A percentile compares a stretch with the other conserved stretches of the same genome.
These are phyloP conservation scores for Meghimatium bilineatum DNA, from an alignment of 2,888 invertebrate species.

Conservation along the genomic window DNA sequence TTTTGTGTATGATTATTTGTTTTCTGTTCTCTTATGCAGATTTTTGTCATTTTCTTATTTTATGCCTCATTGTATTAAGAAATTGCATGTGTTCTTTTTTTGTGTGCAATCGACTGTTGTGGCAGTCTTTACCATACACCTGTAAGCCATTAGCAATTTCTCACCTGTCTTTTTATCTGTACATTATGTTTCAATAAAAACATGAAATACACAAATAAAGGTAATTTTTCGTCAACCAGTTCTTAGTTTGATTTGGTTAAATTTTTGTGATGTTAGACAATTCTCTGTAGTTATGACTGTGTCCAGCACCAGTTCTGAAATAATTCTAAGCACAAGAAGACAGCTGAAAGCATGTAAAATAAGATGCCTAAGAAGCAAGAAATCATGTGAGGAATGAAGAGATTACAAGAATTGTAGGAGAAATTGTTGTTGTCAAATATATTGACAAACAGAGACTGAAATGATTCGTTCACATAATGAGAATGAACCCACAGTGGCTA, in stretches of 20 bases:
- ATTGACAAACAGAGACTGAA: no score
- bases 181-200: constrained; percentile 32
- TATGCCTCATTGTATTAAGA: constrained; percentile 15
- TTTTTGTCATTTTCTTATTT: constrained; percentile 12
- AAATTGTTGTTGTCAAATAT: no score
- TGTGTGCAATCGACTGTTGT: constrained; percentile 32
- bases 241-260: neutral
- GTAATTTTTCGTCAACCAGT: neutral
- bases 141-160: constrained; percentile 30
- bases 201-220: constrained; percentile 16
- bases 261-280: neutral
- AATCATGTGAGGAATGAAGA: no score
- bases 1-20: neutral
- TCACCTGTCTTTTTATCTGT: constrained; percentile 31
- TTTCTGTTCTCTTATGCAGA: neutral
- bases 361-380: no score
- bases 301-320: no score
- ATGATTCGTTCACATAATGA: no score
- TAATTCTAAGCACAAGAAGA: no score
- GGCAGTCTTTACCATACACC: constrained; percentile 26
- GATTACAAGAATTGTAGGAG: no score
- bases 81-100: neutral
- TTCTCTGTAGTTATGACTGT: neutral
- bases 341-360: no score
- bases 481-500: no score